Evolutionary conservation across 2,113 vertebrate genomes (phyloP).

Genomic region (Pagrus major): DNA sequence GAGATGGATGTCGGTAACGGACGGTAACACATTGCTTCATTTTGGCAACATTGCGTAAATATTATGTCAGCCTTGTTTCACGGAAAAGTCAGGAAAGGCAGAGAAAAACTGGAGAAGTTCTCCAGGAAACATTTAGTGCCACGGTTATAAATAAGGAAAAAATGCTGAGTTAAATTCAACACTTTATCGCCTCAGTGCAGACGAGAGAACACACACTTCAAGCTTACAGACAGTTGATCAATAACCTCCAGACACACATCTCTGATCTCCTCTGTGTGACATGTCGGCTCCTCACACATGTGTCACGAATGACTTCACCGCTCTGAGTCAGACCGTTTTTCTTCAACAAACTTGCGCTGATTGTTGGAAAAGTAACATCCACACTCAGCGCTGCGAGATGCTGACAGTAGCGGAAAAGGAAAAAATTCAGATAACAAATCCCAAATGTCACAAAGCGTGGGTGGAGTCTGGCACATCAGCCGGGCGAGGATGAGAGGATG

Average conservation of each 20-base stretch:
- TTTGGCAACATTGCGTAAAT: slow-evolving; percentile 26
- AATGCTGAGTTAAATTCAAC: neutral
- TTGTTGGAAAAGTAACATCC: slow-evolving; percentile 19
- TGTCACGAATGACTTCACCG: slow-evolving; percentile 6
- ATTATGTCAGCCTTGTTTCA: slow-evolving; percentile 32
- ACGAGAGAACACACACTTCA: no score
- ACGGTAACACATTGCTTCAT: slow-evolving; percentile 14
- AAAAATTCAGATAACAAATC: slow-evolving; percentile 59
- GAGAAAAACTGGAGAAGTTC: neutral
- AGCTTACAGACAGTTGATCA: no score
- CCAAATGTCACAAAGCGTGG: slow-evolving; percentile 52
- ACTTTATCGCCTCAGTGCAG: no score
- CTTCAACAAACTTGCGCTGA: slow-evolving; percentile 29
- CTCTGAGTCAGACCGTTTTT: slow-evolving; percentile 10
- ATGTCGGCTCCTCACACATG: neutral
- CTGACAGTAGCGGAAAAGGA: slow-evolving; percentile 38
- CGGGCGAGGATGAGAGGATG: slow-evolving; percentile 29
- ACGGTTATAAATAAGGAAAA: neutral
- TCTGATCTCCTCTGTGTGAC: neutral
- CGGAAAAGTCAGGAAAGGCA: neutral
- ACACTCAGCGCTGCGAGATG: slow-evolving; percentile 23
- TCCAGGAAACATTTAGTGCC: slow-evolving; percentile 14
- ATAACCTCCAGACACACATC: no score
- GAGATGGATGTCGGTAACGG: slow-evolving; percentile 6
- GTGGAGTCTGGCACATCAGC: slow-evolving; percentile 49